Conservation (phyloP, 2,113 vertebrate genomes). For the Megaceryle maxima region DNA sequence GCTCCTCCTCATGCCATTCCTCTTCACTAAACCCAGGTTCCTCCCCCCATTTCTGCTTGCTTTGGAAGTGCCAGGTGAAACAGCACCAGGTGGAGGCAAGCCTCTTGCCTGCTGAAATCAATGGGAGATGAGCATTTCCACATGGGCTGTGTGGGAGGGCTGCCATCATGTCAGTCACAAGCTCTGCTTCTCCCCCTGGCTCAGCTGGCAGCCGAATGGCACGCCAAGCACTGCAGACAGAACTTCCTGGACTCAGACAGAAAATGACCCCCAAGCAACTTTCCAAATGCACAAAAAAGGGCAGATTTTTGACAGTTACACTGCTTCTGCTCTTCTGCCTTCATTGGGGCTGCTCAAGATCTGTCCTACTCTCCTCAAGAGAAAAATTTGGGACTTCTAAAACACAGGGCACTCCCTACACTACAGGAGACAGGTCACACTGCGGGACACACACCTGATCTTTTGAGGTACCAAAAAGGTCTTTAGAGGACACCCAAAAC, state of each 20-base stretch:
- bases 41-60: not conserved
- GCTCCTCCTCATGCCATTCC: not conserved
- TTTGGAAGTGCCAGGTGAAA: constrained; percentile 35
- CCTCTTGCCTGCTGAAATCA: not conserved
- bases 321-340: not conserved
- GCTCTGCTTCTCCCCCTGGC: not conserved
- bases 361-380: not conserved
- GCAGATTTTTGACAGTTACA: not conserved
- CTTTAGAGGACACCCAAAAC: not conserved
- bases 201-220: not conserved
- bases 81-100: not conserved
- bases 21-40: not conserved
- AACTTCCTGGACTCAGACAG: not conserved
- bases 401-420: not conserved
- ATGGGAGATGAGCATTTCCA: not conserved
- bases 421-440: not conserved
- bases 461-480: not conserved
- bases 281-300: not conserved
- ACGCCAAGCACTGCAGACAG: fast-evolving
- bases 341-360: not conserved
- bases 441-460: not conserved
- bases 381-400: not conserved
- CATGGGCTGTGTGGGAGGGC: not conserved
- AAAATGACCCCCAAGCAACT: not conserved
- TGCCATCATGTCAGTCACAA: not conserved